These are phyloP conservation scores for Ectobius pallidus DNA, from an alignment of 2,888 invertebrate genomes.

Conservation along the genomic window DNA sequence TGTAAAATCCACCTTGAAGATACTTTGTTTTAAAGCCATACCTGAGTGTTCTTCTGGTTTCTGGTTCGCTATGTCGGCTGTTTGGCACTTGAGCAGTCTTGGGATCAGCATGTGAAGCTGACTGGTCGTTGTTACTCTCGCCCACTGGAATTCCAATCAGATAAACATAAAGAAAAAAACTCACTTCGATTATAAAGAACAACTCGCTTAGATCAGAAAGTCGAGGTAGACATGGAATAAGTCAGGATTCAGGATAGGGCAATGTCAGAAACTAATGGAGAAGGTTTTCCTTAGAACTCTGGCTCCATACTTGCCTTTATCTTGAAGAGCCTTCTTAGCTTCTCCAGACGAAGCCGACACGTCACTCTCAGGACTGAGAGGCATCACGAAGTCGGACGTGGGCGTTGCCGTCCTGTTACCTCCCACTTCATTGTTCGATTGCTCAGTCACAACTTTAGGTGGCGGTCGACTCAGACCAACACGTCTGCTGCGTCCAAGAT, in stretches of 20 bases:
- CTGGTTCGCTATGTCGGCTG: neutral
- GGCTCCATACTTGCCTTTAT: constrained; percentile 2
- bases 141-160: constrained; percentile 13
- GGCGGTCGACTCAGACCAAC: constrained; percentile 17
- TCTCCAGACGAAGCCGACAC: constrained; percentile 50
- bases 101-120: constrained; percentile 9
- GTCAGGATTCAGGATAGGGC: no score
- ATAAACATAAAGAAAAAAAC: neutral
- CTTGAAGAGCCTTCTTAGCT: constrained; percentile 29
- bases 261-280: no score
- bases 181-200: no score
- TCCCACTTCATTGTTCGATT: neutral
- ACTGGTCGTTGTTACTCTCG: neutral
- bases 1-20: no score
- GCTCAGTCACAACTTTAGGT: neutral
- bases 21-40: no score
- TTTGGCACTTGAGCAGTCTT: constrained; percentile 9
- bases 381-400: constrained; percentile 47
- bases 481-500: constrained; percentile 16
- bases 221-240: no score
- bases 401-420: constrained; percentile 31
- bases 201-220: no score
- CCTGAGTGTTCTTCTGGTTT: constrained; percentile 27
- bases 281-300: no score
- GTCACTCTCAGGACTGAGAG: constrained; percentile 56